Evolutionary conservation across 37 sponge, comb jelly and placozoan genomes (phyloP).

Genomic region (Axinella damicornis): DNA sequence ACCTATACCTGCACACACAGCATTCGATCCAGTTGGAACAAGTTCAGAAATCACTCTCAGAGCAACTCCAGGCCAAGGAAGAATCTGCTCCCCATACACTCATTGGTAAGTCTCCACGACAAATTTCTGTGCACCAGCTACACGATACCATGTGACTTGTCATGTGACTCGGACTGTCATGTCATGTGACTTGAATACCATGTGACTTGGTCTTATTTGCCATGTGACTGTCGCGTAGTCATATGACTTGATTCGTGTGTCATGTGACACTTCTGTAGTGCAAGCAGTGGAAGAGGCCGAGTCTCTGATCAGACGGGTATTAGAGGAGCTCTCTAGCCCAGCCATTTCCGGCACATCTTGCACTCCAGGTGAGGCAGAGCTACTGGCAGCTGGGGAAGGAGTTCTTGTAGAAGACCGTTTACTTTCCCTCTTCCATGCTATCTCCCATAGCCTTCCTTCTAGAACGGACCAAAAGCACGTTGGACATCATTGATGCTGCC

Average conservation of each 20-base stretch:
- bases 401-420: too few relatives aligned
- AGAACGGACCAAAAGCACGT: constrained; percentile 27
- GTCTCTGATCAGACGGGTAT: constrained; percentile 16
- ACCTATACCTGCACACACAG: not conserved
- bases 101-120: constrained; percentile 43
- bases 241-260: not conserved
- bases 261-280: not conserved
- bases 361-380: constrained; percentile 14
- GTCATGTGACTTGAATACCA: too few relatives aligned
- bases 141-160: too few relatives aligned
- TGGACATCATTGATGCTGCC: constrained; percentile 45
- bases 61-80: constrained; percentile 56
- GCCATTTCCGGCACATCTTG: constrained; percentile 36
- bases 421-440: not conserved
- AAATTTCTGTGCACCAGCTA: too few relatives aligned
- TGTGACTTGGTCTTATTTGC: too few relatives aligned
- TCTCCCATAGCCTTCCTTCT: constrained; percentile 14
- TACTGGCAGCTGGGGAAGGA: not conserved
- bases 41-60: constrained; percentile 28
- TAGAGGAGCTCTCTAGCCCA: constrained; percentile 35
- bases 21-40: constrained; percentile 52
- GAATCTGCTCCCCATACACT: constrained; percentile 27
- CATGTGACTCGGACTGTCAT: too few relatives aligned
- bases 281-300: constrained; percentile 65
- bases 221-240: too few relatives aligned